These are phyloP conservation scores for Podargus strigoides DNA, from an alignment of 2,797 vertebrate genomes.

Conservation along the genomic window DNA sequence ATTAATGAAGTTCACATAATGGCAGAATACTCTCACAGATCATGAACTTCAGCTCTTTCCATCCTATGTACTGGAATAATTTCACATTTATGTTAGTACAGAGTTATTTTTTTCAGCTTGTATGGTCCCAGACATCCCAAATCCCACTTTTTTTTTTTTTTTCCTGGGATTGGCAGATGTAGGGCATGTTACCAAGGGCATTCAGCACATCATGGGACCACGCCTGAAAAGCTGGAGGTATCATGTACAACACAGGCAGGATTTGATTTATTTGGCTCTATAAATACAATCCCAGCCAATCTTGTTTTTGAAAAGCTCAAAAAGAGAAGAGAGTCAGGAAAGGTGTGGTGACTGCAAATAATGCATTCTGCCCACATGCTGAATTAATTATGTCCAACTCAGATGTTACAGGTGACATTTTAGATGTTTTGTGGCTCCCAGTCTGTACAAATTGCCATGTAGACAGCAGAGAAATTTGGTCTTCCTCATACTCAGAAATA, in stretches of 20 bases:
- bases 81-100: background rate
- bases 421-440: background rate
- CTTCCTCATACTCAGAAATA: background rate
- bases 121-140: background rate
- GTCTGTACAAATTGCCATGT: background rate
- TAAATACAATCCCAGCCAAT: conserved; percentile 54
- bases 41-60: background rate
- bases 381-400: conserved; percentile 1
- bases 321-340: conserved; percentile 65
- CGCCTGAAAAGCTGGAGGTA: conserved; percentile 26
- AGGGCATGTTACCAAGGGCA: background rate
- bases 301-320: conserved; percentile 42
- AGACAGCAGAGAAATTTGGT: conserved; percentile 16
- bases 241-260: background rate
- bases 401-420: background rate
- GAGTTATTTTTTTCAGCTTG: background rate
- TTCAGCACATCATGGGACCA: background rate
- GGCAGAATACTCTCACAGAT: background rate
- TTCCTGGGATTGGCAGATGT: background rate
- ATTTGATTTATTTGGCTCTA: conserved; percentile 66
- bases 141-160: background rate
- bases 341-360: conserved; percentile 62
- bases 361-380: conserved; percentile 37
- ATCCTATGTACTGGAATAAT: background rate
- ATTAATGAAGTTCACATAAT: background rate